Conservation (phyloP, 2,797 vertebrate species). For the Anguilla anguilla region DNA sequence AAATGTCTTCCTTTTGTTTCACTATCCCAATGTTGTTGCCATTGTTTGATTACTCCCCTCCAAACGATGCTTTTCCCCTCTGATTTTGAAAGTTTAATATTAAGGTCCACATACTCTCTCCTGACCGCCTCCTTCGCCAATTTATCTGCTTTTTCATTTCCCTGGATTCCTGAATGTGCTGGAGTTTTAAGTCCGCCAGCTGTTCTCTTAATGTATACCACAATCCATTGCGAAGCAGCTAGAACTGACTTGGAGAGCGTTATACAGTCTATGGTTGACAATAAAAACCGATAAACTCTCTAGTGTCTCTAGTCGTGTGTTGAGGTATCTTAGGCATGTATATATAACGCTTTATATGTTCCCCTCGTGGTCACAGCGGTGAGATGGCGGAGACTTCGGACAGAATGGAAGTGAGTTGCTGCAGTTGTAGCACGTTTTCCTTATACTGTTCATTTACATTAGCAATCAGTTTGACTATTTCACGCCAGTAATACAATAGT, state of each 20-base stretch:
- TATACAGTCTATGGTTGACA: not conserved
- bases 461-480: not conserved
- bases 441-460: not conserved
- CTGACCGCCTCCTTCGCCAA: no score
- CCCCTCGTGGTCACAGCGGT: slow-evolving; percentile 50
- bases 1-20: no score
- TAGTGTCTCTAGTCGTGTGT: not conserved
- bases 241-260: not conserved
- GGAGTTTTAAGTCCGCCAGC: not conserved
- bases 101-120: no score
- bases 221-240: not conserved
- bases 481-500: not conserved
- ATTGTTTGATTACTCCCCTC: no score
- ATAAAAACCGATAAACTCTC: not conserved
- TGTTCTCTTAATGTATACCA: slow-evolving; percentile 7
- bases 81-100: no score
- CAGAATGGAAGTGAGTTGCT: slow-evolving; percentile 74
- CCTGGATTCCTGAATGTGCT: no score
- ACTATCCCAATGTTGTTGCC: no score
- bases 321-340: no score
- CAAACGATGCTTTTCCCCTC: no score
- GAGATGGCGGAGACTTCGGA: slow-evolving; percentile 83
- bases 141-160: no score
- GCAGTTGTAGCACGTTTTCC: not conserved
- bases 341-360: not conserved